phyloP scores from a whole-genome alignment of 92 coral and sea anemone genomes.

The Umimayanthus kanabou region DNA sequence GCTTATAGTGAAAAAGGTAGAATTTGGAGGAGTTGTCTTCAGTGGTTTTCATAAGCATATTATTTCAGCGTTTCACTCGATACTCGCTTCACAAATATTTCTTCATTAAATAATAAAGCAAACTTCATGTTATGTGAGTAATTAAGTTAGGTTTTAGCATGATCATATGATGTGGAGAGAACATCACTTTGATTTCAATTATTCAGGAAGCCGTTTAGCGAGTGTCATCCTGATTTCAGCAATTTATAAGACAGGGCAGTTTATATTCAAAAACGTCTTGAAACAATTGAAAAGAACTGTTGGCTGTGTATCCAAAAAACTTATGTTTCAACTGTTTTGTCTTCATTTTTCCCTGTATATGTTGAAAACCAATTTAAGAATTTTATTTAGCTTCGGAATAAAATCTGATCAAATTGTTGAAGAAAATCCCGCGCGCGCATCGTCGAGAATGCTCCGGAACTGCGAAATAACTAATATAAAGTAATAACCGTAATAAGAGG shows the following conservation, averaged over 20 bases:
- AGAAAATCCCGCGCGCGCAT: neutral
- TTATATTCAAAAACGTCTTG: neutral
- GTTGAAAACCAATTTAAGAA: neutral
- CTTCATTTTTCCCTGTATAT: neutral
- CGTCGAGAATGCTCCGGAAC: neutral
- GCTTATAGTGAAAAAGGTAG: neutral
- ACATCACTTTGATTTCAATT: neutral
- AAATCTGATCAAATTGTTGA: no score
- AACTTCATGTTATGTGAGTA: neutral
- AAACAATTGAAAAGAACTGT: no score
- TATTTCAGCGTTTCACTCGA: no score
- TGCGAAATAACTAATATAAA: neutral
- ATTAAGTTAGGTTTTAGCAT: neutral
- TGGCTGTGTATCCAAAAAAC: neutral
- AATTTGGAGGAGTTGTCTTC: neutral
- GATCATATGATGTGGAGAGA: neutral
- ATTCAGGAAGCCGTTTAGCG: constrained; percentile 1
- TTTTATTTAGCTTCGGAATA: neutral
- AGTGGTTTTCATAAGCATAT: neutral
- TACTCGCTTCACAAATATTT: neutral
- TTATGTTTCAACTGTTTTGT: neutral
- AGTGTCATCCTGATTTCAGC: neutral
- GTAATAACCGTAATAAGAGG: neutral
- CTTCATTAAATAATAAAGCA: neutral
- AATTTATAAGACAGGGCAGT: neutral